Evolutionary conservation across 2,888 invertebrate genomes (phyloP), one percentile per base, ranked within the genome.

Genomic region (Villa cingulata): DNA sequence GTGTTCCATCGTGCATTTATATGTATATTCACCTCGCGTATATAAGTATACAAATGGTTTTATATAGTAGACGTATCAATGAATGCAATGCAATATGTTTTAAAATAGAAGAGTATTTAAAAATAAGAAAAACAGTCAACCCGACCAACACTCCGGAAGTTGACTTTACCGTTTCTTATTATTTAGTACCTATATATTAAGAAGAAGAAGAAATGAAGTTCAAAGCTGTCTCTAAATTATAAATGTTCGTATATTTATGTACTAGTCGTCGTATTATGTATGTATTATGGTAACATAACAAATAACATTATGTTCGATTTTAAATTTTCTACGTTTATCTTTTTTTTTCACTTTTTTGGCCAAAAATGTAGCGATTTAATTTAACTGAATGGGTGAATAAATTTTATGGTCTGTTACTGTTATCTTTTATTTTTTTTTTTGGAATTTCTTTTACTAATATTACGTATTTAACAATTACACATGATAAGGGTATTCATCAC

Each of bases 401-500:
- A 48, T 51, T 51, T 45, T 41, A 41, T 45, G 47, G 47, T 48
- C 50, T 50, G 46, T 41, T 37, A 37, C 37, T 37, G n/a, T 19
- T n/a, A n/a, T n/a, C n/a, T 18, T 20, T 40, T 23, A 7, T 23
- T 6, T 23, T 23, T 23, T 7, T 7, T 23, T 23, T 23, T 6
- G 4, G 23, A 23, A 23, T 23, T 4, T 23, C 7, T n/a, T n/a
- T n/a, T n/a, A n/a, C n/a, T n/a, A n/a, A n/a, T n/a, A n/a, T n/a
- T n/a, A n/a, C n/a, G n/a, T n/a, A n/a, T n/a, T n/a, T n/a, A n/a
- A n/a, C n/a, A n/a, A n/a, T n/a, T n/a, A n/a, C n/a, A n/a, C n/a
- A n/a, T n/a, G n/a, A n/a, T n/a, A n/a, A n/a, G n/a, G n/a, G n/a
- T n/a, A n/a, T n/a, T n/a, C n/a, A n/a, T n/a, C n/a, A n/a, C n/a